Evolutionary conservation across 92 coral and sea anemone genomes (phyloP), one percentile per base, ranked within the genome.

Genomic region (Epizoanthus stellaris): DNA sequence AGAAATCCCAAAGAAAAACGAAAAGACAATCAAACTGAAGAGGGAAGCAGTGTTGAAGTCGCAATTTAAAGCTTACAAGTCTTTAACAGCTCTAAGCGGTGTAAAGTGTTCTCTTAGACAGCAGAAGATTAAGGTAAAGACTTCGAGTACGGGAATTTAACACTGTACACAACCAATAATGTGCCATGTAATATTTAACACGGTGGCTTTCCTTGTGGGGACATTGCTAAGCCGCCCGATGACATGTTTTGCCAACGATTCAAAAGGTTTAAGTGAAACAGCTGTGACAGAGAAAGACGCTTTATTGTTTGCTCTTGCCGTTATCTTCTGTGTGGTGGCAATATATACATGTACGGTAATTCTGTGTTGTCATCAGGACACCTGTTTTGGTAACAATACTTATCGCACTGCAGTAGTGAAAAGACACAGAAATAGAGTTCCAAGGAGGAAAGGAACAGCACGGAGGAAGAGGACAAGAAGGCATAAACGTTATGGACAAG

Each of bases 331-430:
- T 30, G 61, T 39, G 34, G 23, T 42, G 12, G 83, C 59, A 21
- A 13, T 79, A n/a, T 79, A 79, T 61, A 20, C 59, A 6, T 79
- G 83, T 64, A 59, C 61, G 20, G 39, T 45, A 20, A 20, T 64
- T 5, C 65, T 63, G 17, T 79, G 83, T 4, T 79, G 83, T 23
- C 67, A 79, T 6, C 68, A 7, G 66, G 83, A 79, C 23, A 79
- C 42, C 72, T 79, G 71, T 62, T 79, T 79, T 21, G 72, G 61
- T 19, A 38, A 79, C 30, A 64, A 36, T 19, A 42, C 14, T 52
- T 9, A 9, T 11, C 71, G 0, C 2, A 19, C 38, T 30, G 15
- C 43, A 8, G 57, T 13, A 38, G 21, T 68, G 39, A 38, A 17
- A 38, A 63, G 25, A 79, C 21, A 14, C 12, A 63, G 15, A 64